phyloP scores from a whole-genome alignment of 2,888 invertebrate species.

The Pyrrhia umbra region DNA sequence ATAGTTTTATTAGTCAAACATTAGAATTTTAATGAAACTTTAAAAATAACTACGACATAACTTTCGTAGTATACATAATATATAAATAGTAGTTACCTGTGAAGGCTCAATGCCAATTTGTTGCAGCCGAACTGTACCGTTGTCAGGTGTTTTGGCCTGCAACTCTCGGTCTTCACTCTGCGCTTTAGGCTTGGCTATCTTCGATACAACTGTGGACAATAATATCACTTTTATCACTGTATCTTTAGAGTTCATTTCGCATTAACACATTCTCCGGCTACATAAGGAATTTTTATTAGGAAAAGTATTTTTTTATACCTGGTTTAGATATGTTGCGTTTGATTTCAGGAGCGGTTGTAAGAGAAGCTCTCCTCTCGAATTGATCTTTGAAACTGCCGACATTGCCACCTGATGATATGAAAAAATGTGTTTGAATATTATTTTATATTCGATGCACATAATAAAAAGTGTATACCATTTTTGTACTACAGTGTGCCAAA shows the following conservation, averaged over 20 bases:
- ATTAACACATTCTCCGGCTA: not conserved
- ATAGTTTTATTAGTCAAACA: too few species aligned
- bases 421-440: too few species aligned
- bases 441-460: too few species aligned
- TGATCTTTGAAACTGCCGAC: constrained; percentile 96
- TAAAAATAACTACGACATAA: too few species aligned
- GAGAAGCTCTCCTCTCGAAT: constrained; percentile 94
- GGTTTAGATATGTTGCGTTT: constrained; percentile 84
- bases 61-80: too few species aligned
- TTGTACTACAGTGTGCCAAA: too few species aligned
- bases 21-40: too few species aligned
- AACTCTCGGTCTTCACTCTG: constrained; percentile 88
- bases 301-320: constrained; percentile 65
- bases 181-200: constrained; percentile 87
- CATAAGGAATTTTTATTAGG: not conserved
- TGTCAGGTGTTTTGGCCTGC: constrained; percentile 75
- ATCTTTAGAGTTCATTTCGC: not conserved
- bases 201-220: constrained; percentile 78
- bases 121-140: constrained; percentile 84
- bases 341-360: constrained; percentile 85
- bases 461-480: too few species aligned
- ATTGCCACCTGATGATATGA: constrained; percentile 90
- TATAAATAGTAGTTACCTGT: constrained; percentile 77
- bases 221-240: not conserved
- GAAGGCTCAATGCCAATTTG: constrained; percentile 88